A percentile compares a stretch with the other conserved stretches of the same genome.
Evolutionary conservation across 2,113 vertebrate genomes (phyloP).

Genomic region (Bettongia penicillata): DNA sequence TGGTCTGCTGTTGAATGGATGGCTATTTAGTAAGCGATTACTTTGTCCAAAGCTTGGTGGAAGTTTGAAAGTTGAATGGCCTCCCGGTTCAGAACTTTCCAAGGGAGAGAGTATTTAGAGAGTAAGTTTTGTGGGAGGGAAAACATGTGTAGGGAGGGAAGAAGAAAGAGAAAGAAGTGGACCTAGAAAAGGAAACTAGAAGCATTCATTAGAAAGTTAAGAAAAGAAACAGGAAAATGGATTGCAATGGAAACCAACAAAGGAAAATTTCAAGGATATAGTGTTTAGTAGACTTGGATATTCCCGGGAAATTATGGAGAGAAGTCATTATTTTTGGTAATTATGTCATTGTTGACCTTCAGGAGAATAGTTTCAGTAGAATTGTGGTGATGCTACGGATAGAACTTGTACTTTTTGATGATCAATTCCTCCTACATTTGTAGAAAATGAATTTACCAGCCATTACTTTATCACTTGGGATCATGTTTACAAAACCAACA

Average conservation of each 20-base stretch:
- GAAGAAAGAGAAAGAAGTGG: background rate
- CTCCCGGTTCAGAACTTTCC: background rate
- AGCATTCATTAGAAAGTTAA: background rate
- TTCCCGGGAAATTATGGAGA: background rate
- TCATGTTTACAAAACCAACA: background rate
- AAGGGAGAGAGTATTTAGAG: background rate
- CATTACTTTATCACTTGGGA: background rate
- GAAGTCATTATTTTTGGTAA: background rate
- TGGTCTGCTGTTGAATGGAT: background rate
- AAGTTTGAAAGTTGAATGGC: background rate
- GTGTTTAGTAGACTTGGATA: background rate
- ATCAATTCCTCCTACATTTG: background rate
- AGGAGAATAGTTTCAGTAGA: background rate
- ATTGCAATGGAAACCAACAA: background rate
- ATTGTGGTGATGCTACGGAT: background rate
- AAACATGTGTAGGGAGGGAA: background rate
- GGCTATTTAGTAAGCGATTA: background rate
- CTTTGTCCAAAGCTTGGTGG: background rate
- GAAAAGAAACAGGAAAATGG: background rate
- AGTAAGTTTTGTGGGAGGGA: background rate
- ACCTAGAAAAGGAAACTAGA: background rate
- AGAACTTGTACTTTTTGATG: background rate
- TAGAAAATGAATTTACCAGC: background rate
- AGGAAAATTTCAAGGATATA: background rate
- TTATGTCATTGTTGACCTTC: background rate